phyloP scores from a whole-genome alignment of 2,797 vertebrate genomes.

The Loris lydekkerianus region DNA sequence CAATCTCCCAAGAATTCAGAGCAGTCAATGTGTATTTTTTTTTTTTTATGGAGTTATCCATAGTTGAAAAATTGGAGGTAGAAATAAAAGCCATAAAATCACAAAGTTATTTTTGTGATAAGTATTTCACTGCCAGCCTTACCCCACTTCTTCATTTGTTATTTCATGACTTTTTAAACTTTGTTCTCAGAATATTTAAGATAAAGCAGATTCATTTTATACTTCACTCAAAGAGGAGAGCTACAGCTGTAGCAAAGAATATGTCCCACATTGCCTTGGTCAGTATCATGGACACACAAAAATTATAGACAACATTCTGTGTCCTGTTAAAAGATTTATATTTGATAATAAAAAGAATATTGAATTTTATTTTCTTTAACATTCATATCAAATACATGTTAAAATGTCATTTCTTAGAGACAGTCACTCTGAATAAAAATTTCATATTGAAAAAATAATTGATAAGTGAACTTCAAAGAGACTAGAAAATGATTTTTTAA shows the following conservation, averaged over 20 bases:
- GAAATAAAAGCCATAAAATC: not conserved
- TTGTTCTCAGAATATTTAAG: not conserved
- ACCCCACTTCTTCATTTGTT: not conserved
- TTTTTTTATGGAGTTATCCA: not conserved
- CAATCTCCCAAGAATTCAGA: not conserved
- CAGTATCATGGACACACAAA: not conserved
- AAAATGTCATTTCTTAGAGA: constrained; percentile 77
- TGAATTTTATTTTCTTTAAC: constrained; percentile 61
- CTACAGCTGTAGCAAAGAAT: not conserved
- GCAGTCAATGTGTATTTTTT: not conserved
- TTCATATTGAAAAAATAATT: constrained; percentile 76
- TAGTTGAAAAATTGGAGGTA: not conserved
- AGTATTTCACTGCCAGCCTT: not conserved
- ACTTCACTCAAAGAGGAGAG: not conserved
- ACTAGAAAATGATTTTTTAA: constrained; percentile 83
- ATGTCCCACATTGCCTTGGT: not conserved
- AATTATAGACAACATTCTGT: not conserved
- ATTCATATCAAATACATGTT: constrained; percentile 66
- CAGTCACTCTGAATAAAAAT: constrained; percentile 72
- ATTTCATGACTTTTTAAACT: not conserved
- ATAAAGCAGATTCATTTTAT: not conserved
- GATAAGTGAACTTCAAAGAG: constrained; percentile 80
- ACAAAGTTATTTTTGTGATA: not conserved
- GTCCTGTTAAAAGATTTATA: not conserved
- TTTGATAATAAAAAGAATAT: constrained; percentile 36